These are phyloP conservation scores for Paramuricea clavata DNA, from an alignment of 92 coral and sea anemone species.

Conservation along the genomic window DNA sequence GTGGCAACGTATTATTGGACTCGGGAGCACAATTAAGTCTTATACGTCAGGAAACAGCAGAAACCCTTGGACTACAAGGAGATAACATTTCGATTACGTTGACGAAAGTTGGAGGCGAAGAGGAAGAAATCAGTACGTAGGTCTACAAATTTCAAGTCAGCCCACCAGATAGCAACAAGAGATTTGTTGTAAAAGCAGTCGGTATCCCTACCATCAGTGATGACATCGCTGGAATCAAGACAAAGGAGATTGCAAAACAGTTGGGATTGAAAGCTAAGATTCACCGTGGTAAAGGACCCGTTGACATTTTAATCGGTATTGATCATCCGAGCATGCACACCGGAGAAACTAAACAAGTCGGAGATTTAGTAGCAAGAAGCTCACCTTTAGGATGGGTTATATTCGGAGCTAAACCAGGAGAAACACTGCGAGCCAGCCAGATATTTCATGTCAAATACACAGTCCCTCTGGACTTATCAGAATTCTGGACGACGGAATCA, in stretches of 20 bases:
- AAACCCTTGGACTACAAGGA: neutral
- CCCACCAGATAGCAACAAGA: neutral
- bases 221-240: neutral
- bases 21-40: neutral
- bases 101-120: conserved; percentile 5
- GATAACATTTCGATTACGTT: neutral
- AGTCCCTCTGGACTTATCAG: conserved; percentile 59
- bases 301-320: conserved; percentile 51
- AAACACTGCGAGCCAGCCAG: neutral
- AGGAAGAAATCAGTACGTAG: neutral
- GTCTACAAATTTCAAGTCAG: neutral
- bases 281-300: conserved; percentile 58
- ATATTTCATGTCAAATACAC: conserved; percentile 54
- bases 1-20: neutral
- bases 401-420: conserved; percentile 55
- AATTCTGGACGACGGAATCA: conserved; percentile 68
- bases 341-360: conserved; percentile 66
- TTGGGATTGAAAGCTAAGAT: neutral
- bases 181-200: neutral
- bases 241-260: neutral
- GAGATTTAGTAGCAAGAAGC: conserved; percentile 41
- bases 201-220: conserved; percentile 1
- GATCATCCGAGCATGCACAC: conserved; percentile 69
- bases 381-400: conserved; percentile 67
- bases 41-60: neutral